Percentiles rank a stretch among this genome's conserved stretches.
These are phyloP conservation scores for Enteromius argenteus DNA, from an alignment of 2,797 vertebrate genomes.

Conservation along the genomic window DNA sequence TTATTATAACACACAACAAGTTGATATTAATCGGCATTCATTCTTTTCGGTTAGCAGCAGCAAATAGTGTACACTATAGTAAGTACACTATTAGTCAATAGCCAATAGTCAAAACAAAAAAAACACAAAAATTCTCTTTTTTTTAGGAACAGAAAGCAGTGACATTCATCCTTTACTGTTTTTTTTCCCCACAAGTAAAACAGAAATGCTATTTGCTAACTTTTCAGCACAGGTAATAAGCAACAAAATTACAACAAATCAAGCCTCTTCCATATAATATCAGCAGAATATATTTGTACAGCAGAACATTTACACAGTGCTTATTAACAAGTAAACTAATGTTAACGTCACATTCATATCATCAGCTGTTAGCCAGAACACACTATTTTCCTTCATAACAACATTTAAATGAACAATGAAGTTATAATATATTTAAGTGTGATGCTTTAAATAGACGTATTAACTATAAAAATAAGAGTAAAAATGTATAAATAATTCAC, in stretches of 20 bases:
- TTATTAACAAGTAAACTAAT: not conserved
- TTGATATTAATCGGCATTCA: not conserved
- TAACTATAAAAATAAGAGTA: not conserved
- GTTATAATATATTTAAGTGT: no score
- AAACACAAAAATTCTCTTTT: not conserved
- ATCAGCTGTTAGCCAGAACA: constrained; percentile 26
- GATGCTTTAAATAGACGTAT: not conserved
- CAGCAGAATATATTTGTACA: not conserved
- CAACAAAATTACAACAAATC: not conserved
- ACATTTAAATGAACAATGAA: not conserved
- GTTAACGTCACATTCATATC: not conserved
- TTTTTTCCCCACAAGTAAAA: not conserved
- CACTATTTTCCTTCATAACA: not conserved
- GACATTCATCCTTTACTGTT: not conserved
- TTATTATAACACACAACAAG: not conserved
- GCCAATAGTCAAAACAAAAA: not conserved
- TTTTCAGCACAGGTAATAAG: not conserved
- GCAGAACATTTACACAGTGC: not conserved
- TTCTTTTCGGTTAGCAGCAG: not conserved
- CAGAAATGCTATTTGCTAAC: not conserved
- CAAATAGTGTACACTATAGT: not conserved
- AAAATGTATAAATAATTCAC: not conserved
- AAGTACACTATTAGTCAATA: not conserved
- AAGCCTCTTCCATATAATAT: not conserved
- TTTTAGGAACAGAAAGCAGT: not conserved